A percentile compares a stretch with the other conserved stretches of the same genome.
phyloP scores from a whole-genome alignment of 2,113 vertebrate species.

The Serilophus lunatus region DNA sequence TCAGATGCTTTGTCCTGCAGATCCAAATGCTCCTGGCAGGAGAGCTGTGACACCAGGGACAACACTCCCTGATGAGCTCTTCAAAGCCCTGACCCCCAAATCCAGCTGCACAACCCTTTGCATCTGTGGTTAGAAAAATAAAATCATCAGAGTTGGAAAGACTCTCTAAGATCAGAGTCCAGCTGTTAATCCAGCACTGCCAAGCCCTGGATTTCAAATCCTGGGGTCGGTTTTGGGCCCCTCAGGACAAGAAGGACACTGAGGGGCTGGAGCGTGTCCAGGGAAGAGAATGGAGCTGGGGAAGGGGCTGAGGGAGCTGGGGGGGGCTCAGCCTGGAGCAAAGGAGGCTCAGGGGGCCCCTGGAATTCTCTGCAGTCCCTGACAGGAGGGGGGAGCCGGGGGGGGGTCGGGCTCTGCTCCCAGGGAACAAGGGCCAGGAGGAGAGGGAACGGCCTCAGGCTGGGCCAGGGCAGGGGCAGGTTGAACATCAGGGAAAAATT shows the following conservation, averaged over 20 bases:
- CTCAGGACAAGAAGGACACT: neutral
- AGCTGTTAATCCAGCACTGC: neutral
- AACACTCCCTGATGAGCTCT: neutral
- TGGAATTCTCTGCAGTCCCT: neutral
- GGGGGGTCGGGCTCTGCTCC: neutral
- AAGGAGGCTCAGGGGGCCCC: neutral
- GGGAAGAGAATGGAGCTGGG: accelerated
- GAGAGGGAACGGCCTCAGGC: neutral
- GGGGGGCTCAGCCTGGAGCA: neutral
- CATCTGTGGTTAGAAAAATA: neutral
- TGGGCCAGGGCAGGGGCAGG: accelerated
- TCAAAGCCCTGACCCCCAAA: neutral
- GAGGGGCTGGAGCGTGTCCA: accelerated
- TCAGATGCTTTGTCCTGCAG: neutral
- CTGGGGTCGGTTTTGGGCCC: neutral
- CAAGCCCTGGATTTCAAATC: neutral
- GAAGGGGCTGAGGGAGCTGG: neutral
- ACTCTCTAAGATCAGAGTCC: neutral
- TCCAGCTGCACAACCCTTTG: neutral
- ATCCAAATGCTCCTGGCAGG: neutral
- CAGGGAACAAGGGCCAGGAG: neutral
- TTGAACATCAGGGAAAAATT: neutral
- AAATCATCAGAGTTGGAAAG: neutral
- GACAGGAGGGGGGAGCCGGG: neutral
- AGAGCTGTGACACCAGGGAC: neutral